Conservation (phyloP, 2,888 invertebrate genomes). For the Tyria jacobaeae region DNA sequence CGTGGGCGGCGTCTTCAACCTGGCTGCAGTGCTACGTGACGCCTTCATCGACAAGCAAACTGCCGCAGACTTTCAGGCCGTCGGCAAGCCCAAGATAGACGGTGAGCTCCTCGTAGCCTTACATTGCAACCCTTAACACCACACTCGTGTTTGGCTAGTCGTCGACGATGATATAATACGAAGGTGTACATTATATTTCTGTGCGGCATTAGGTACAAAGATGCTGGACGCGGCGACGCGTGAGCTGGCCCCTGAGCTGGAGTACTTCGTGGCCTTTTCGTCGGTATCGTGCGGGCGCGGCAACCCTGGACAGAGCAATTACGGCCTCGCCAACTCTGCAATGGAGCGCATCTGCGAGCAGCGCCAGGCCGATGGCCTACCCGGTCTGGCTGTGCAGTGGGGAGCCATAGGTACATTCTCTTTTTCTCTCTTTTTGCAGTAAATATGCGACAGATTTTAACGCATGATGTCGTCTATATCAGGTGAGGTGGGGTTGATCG, state of each 20-base stretch:
- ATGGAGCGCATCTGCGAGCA: conserved; percentile 98
- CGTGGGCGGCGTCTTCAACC: conserved; percentile 96
- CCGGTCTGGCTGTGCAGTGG: conserved; percentile 98
- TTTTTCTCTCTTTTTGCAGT: neutral
- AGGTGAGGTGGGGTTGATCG: conserved; percentile 96
- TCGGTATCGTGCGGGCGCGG: conserved; percentile 99
- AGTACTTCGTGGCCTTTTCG: conserved; percentile 98
- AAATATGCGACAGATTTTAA: neutral
- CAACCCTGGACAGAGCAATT: conserved; percentile 98
- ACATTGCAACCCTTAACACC: too few relatives aligned
- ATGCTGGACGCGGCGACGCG: conserved; percentile 94
- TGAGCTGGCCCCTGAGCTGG: conserved; percentile 91
- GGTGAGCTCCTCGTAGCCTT: conserved; percentile 62
- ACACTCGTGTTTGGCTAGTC: too few relatives aligned
- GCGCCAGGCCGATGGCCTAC: conserved; percentile 93
- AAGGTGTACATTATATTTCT: neutral
- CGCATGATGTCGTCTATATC: conserved; percentile 7
- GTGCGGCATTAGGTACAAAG: conserved; percentile 88
- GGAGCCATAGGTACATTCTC: conserved; percentile 92
- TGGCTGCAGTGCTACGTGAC: conserved; percentile 97
- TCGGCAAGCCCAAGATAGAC: conserved; percentile 94
- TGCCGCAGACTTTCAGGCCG: conserved; percentile 92
- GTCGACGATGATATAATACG: too few relatives aligned
- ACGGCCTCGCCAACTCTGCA: conserved; percentile 98
- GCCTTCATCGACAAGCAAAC: conserved; percentile 95